Percentiles rank a stretch among this genome's conserved stretches.
Evolutionary conservation across 2,797 vertebrate species (phyloP).

Genomic region (Sebastes elongatus): DNA sequence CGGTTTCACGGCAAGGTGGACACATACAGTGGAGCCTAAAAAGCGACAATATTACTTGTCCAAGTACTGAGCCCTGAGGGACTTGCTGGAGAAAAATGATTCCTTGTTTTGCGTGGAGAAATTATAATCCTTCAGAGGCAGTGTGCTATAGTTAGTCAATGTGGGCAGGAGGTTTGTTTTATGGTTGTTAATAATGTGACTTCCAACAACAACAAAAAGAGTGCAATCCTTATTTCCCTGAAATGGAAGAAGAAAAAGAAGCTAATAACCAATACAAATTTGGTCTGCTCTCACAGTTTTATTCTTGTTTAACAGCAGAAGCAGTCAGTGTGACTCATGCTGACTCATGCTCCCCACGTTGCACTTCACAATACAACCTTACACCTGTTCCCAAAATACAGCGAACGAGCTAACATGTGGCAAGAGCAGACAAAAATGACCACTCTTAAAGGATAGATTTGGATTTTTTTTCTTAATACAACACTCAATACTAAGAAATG

Average conservation of each 20-base stretch:
- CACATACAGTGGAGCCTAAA: neutral
- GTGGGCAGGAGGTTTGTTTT: neutral
- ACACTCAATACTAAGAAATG: neutral
- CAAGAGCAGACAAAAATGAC: neutral
- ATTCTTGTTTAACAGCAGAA: neutral
- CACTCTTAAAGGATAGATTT: neutral
- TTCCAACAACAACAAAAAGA: neutral
- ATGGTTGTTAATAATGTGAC: neutral
- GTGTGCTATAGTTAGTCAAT: neutral
- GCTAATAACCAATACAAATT: neutral
- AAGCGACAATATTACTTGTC: neutral
- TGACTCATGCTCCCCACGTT: neutral
- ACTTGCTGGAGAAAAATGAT: neutral
- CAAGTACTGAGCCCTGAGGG: neutral
- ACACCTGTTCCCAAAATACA: neutral
- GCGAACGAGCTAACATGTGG: neutral
- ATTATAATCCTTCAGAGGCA: neutral
- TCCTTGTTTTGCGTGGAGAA: neutral
- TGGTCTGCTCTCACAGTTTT: neutral
- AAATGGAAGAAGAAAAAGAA: neutral
- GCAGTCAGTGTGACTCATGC: neutral
- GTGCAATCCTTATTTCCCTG: neutral
- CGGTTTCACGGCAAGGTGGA: neutral
- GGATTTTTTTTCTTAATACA: neutral
- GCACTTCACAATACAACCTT: neutral